Base-by-base conservation (phyloP, 2,797 vertebrate species). In the Podarcis siculus region DNA sequence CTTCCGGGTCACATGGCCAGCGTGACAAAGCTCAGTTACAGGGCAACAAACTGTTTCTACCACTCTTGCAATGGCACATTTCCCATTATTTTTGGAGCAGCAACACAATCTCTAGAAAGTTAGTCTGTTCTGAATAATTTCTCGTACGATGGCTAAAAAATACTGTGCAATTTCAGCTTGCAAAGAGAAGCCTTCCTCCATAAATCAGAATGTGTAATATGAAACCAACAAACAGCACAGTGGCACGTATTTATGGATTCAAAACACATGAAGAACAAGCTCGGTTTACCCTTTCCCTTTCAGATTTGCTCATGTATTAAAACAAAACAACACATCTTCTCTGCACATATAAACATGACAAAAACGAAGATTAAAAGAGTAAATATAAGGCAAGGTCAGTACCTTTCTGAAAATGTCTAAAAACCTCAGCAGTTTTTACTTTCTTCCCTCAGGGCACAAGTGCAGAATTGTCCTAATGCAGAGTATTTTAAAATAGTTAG, bases 221-320 rank as follows among this genome's bases (percentile, higher is more conserved):
- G 94, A 95, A 95, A 95, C 95, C 92, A 45, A 91, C 92, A 90
- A 94, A 90, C 87, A 95, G 90, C 90, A 89, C 92, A 94, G 92
- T 86, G 93, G 89, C 93, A 94, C 92, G 85, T 89, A 92, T 94
- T 94, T 93, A 93, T 91, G 91, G 92, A 95, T 94, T 93, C 91
- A 95, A 95, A 95, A 86, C 92, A 95, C 92, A 95, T 95, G 94
- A 95, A 94, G 91, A 95, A 90, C 87, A 90, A 93, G 90, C 89
- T 55, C 79, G 91, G 82, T 95, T 95, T 95, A 95, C 94, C 90
- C 92, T 94, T 95, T 95, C 91, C 71, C 88, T 75, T 83, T 89
- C 80, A 91, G 69, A 91, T 93, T 92, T 92, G 89, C 90, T 84
- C 42, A 77, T 61, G 85, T 25, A 55, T n/a, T n/a, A 37, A 77